Conservation (phyloP, 2,888 invertebrate species). For the Ophonus ardosiacus region DNA sequence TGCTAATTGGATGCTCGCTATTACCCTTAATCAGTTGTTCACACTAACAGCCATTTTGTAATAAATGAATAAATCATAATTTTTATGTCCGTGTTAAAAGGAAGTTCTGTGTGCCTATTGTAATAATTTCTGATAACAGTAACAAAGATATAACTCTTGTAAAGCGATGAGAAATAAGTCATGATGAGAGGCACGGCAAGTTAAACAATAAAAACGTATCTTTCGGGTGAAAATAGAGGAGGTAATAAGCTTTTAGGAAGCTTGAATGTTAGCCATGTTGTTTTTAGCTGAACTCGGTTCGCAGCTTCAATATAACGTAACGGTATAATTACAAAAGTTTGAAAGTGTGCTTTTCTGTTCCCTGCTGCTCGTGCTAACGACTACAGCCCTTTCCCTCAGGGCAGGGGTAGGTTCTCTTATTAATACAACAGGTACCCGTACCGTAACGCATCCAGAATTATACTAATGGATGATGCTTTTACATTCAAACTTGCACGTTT, state of each 20-base stretch:
- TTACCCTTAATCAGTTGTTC: too few species aligned
- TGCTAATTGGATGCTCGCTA: too few species aligned
- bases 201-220: conserved; percentile 59
- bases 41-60: too few species aligned
- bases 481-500: conserved; percentile 14
- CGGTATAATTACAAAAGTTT: conserved; percentile 63
- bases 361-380: conserved; percentile 58
- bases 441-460: conserved; percentile 31
- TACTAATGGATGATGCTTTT: conserved; percentile 46
- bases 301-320: conserved; percentile 63
- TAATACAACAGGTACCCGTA: conserved; percentile 44
- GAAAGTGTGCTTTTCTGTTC: conserved; percentile 63
- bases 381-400: conserved; percentile 5
- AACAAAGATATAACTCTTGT: not conserved
- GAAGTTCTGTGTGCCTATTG: not conserved
- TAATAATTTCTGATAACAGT: not conserved
- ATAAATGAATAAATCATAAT: not conserved
- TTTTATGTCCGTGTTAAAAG: not conserved
- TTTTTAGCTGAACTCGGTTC: conserved; percentile 61
- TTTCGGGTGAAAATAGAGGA: conserved; percentile 51
- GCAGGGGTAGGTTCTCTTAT: conserved; percentile 1
- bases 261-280: conserved; percentile 60
- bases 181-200: conserved; percentile 10
- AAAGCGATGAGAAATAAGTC: conserved; percentile 14
- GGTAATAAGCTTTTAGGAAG: conserved; percentile 63